A percentile compares a stretch with the other conserved stretches of the same genome.
These are phyloP conservation scores for Scaptomyza graminum DNA, from an alignment of 1,140 invertebrate species.

Conservation along the genomic window DNA sequence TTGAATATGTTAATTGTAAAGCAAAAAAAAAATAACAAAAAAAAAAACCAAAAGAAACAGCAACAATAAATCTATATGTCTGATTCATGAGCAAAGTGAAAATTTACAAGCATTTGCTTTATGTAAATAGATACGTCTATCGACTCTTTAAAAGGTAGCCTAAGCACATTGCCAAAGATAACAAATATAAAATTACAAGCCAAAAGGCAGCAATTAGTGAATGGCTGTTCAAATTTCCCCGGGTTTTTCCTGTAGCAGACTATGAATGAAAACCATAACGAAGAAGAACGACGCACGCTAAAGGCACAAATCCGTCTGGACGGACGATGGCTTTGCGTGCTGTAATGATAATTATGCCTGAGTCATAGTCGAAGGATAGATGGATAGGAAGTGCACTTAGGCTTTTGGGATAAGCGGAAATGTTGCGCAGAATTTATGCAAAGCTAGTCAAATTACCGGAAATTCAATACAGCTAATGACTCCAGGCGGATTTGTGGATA, in stretches of 20 bases:
- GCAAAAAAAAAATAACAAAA: slow-evolving; percentile 29
- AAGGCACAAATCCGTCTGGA: slow-evolving; percentile 77
- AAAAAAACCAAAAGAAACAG: slow-evolving; percentile 50
- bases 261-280: slow-evolving; percentile 64
- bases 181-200: slow-evolving; percentile 56
- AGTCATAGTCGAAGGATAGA: slow-evolving; percentile 48
- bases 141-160: slow-evolving; percentile 21
- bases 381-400: slow-evolving; percentile 64
- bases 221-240: slow-evolving; percentile 53
- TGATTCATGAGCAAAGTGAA: slow-evolving; percentile 73
- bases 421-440: slow-evolving; percentile 65
- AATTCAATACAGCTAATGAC: slow-evolving; percentile 64
- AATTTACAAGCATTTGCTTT: slow-evolving; percentile 22
- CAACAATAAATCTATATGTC: slow-evolving; percentile 77
- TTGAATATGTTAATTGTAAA: slow-evolving; percentile 52
- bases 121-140: slow-evolving; percentile 20
- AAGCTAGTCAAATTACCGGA: slow-evolving; percentile 72
- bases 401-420: slow-evolving; percentile 54
- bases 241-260: slow-evolving; percentile 67
- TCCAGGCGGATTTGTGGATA: slow-evolving; percentile 26
- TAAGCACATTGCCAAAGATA: slow-evolving; percentile 68
- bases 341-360: slow-evolving; percentile 62
- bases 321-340: slow-evolving; percentile 20
- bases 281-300: slow-evolving; percentile 45
- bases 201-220: slow-evolving; percentile 68